Evolutionary conservation across 2,113 vertebrate species (phyloP), one percentile per base, ranked within the genome.

Genomic region (Melanerpes aurifrons): DNA sequence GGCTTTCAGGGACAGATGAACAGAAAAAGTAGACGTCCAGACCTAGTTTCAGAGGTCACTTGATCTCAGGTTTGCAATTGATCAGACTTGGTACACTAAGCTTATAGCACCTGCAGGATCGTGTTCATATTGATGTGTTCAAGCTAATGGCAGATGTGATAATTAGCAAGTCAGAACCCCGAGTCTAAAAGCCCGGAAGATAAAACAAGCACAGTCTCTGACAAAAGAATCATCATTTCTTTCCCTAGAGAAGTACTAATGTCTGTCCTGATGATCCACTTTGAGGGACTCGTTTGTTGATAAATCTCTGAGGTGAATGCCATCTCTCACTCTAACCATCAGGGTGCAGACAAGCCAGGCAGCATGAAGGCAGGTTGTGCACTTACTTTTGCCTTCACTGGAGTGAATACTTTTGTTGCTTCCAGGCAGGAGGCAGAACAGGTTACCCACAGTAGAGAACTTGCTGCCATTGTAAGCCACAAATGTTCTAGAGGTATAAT

Each of bases 371-470:
- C 20, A 50, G 31, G 24, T 8, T 21, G 12, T 19, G 29, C 4
- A 0, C 58, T 31, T 7, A 12, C 6, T 50, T 40, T 43, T 47
- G 35, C 37, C 56, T 71, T 43, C 50, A 1, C 1, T 2, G 9
- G 5, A 45, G 69, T 0, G 16, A 80, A n/a, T 10, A 10, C 10
- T 40, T 29, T 17, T 40, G n/a, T 20, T 32, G 58, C 77, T 67
- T 63, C 57, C 2, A 9, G 68, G 75, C 63, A 28, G 70, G 58
- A 83, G 20, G 2, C 22, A 54, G 59, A 57, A n/a, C n/a, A 54
- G 45, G 58, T 50, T 54, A 69, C 47, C 35, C 64, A 15, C 29
- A 32, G 45, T 31, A 22, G 68, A 72, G 40, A 74, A 76, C 25
- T 32, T 76, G 75, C 50, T 73, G 18, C 50, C 35, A 1, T 1